Percentiles rank a stretch among this genome's conserved stretches.
Conservation (phyloP, 1,140 invertebrate species). For the Dermatophagoides farinae region DNA sequence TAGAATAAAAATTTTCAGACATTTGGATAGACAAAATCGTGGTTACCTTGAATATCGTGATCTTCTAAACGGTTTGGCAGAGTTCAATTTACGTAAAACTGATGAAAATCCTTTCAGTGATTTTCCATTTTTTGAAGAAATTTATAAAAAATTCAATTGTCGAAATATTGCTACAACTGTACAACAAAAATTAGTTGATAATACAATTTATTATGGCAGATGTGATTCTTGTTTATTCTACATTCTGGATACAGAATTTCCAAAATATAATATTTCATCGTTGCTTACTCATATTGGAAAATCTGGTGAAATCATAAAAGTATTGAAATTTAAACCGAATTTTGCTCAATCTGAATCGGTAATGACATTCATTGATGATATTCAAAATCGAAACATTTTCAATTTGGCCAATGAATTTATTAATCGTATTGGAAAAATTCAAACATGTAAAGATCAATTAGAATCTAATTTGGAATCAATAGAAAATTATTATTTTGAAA, state of each 20-base stretch:
- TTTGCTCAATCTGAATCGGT: no score
- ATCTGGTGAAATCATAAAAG: neutral
- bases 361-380: neutral
- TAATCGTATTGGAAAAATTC: neutral
- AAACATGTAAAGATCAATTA: neutral
- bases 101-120: neutral
- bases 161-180: neutral
- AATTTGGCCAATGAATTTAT: constrained; percentile 1
- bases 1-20: neutral
- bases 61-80: neutral
- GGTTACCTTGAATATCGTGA: neutral
- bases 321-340: neutral
- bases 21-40: neutral
- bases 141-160: constrained; percentile 3
- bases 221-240: neutral
- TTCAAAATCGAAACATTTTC: neutral
- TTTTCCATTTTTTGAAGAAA: neutral
- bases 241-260: neutral
- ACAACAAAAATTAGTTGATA: neutral
- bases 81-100: neutral
- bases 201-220: neutral
- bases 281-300: neutral
- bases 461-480: neutral
- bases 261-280: neutral
- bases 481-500: neutral